A percentile compares a stretch with the other conserved stretches of the same genome.
phyloP scores from a whole-genome alignment of 1,140 invertebrate species.

The Apis cerana region DNA sequence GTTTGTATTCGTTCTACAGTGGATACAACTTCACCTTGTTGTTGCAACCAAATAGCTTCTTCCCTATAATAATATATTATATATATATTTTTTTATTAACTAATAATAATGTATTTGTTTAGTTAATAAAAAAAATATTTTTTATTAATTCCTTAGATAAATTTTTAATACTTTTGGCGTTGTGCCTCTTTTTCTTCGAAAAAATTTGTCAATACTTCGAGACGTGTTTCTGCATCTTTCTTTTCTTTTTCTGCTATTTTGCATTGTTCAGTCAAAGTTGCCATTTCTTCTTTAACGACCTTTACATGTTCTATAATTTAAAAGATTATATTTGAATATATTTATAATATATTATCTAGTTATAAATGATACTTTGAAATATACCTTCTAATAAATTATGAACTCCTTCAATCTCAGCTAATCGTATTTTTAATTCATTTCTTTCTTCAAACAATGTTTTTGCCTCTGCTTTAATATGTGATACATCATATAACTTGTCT shows the following conservation, averaged over 20 bases:
- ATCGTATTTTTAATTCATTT: slow-evolving; percentile 76
- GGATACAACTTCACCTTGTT: slow-evolving; percentile 90
- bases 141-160: neutral
- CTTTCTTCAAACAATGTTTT: slow-evolving; percentile 73
- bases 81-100: slow-evolving; percentile 3
- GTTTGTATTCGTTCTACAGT: slow-evolving; percentile 89
- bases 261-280: slow-evolving; percentile 84
- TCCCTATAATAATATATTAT: slow-evolving; percentile 82
- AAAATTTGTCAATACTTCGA: slow-evolving; percentile 92
- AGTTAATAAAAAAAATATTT: slow-evolving; percentile 21
- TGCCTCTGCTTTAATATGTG: slow-evolving; percentile 74
- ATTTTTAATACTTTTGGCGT: slow-evolving; percentile 87
- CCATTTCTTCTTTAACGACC: slow-evolving; percentile 80
- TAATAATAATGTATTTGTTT: neutral
- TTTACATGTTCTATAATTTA: slow-evolving; percentile 76
- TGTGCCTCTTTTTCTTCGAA: slow-evolving; percentile 94
- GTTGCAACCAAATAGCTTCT: slow-evolving; percentile 90
- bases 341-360: neutral
- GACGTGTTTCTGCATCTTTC: slow-evolving; percentile 89
- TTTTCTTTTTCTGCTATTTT: slow-evolving; percentile 89
- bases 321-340: slow-evolving; percentile 19
- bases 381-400: slow-evolving; percentile 77
- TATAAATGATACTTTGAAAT: slow-evolving; percentile 21
- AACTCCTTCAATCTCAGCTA: slow-evolving; percentile 76
- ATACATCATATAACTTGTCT: slow-evolving; percentile 76